Percentiles rank a stretch among this genome's conserved stretches.
Conservation (phyloP, 2,888 invertebrate species). For the Timema cristinae region DNA sequence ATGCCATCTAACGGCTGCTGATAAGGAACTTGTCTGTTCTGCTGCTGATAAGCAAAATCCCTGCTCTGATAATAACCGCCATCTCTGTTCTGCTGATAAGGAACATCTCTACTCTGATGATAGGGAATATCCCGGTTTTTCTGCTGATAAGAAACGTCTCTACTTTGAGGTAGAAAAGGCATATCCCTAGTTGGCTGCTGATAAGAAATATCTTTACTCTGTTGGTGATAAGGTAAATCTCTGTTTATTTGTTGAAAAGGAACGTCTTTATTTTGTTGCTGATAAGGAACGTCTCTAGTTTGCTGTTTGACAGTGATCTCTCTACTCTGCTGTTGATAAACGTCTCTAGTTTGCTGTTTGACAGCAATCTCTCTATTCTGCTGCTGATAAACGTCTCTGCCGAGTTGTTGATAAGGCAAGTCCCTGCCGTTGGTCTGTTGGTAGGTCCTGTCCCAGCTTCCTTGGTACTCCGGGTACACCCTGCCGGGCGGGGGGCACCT, state of each 20-base stretch:
- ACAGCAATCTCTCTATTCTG: neutral
- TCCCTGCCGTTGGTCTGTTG: neutral
- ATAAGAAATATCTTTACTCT: conserved; percentile 9
- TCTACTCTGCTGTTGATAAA: neutral
- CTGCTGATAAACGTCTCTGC: conserved; percentile 1
- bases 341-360: neutral
- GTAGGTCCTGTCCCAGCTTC: neutral
- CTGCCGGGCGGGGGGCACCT: too few relatives aligned
- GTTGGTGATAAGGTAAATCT: neutral
- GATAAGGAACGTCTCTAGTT: neutral
- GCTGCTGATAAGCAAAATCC: too few relatives aligned
- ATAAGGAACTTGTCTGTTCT: neutral
- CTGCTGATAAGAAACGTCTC: too few relatives aligned
- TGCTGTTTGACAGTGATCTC: neutral
- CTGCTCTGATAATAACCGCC: too few relatives aligned
- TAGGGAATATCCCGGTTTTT: too few relatives aligned
- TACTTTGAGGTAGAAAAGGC: too few relatives aligned
- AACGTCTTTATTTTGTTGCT: conserved; percentile 5
- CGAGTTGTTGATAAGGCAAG: neutral
- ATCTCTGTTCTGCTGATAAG: too few relatives aligned
- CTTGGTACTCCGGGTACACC: too few relatives aligned
- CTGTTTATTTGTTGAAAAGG: conserved; percentile 2
- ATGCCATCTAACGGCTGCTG: neutral
- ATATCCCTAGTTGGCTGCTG: neutral
- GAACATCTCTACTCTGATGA: too few relatives aligned